Percentiles rank a stretch among this genome's conserved stretches.
phyloP scores from a whole-genome alignment of 2,888 invertebrate genomes.

The Coleophora flavipennella region DNA sequence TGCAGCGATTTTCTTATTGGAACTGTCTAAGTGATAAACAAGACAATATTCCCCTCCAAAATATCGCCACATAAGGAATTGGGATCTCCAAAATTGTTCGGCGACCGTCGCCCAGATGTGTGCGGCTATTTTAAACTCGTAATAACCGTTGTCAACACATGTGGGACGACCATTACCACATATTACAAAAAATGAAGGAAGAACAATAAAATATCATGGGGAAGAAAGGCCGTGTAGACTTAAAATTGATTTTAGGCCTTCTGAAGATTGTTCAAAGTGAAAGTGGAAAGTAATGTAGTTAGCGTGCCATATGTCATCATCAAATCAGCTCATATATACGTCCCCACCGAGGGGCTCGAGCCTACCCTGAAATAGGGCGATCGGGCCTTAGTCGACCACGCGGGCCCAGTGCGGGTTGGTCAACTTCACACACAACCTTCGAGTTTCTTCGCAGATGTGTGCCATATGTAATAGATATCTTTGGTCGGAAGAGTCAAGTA shows the following conservation, averaged over 20 bases:
- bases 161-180: constrained; percentile 69
- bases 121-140: constrained; percentile 71
- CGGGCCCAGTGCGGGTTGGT: no score
- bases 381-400: no score
- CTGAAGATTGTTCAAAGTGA: constrained; percentile 2
- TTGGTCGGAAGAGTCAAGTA: no score
- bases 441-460: no score
- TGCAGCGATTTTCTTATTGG: no score
- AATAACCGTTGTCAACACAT: constrained; percentile 68
- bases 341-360: no score
- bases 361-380: no score
- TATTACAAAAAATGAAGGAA: constrained; percentile 69
- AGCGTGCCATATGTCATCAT: no score
- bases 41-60: background rate
- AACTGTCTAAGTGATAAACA: background rate
- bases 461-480: no score
- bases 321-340: no score
- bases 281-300: constrained; percentile 1
- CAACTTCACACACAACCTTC: no score
- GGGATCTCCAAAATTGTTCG: constrained; percentile 50
- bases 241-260: constrained; percentile 47
- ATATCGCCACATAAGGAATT: background rate
- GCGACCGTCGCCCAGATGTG: constrained; percentile 40
- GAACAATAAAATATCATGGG: constrained; percentile 59
- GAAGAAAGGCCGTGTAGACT: constrained; percentile 41